These are phyloP conservation scores for Salpingus planirostris DNA, from an alignment of 2,888 invertebrate species.

Conservation along the genomic window DNA sequence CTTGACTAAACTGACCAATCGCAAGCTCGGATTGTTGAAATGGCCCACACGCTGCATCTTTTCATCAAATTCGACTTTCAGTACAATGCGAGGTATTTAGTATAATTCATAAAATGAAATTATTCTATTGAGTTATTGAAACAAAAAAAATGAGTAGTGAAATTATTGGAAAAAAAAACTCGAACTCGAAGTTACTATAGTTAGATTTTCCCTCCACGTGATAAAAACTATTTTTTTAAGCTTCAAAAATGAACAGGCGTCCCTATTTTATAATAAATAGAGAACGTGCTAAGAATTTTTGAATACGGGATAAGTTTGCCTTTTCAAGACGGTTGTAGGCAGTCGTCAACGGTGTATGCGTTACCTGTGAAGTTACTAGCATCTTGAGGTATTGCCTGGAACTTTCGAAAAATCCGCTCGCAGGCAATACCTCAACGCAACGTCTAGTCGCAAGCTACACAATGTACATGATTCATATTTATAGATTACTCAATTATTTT, in stretches of 20 bases:
- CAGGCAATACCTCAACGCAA: too few relatives aligned
- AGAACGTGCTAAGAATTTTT: slow-evolving; percentile 23
- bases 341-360: slow-evolving; percentile 36
- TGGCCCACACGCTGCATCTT: too few relatives aligned
- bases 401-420: slow-evolving; percentile 19
- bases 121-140: too few relatives aligned
- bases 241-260: slow-evolving; percentile 26
- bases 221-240: slow-evolving; percentile 39
- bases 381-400: slow-evolving; percentile 18
- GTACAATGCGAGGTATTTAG: too few relatives aligned
- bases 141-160: too few relatives aligned
- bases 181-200: too few relatives aligned
- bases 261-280: too few relatives aligned
- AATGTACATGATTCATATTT: slow-evolving; percentile 42
- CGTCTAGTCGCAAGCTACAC: slow-evolving; percentile 39
- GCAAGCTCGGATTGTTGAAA: too few relatives aligned
- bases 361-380: slow-evolving; percentile 34
- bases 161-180: too few relatives aligned
- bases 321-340: slow-evolving; percentile 29
- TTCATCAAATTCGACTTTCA: too few relatives aligned
- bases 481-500: slow-evolving; percentile 43
- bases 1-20: too few relatives aligned
- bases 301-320: slow-evolving; percentile 34
- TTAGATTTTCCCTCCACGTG: slow-evolving; percentile 35
- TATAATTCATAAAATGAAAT: too few relatives aligned